Evolutionary conservation across 2,797 vertebrate species (phyloP).

Genomic region (Enteromius afrohamiltoni): DNA sequence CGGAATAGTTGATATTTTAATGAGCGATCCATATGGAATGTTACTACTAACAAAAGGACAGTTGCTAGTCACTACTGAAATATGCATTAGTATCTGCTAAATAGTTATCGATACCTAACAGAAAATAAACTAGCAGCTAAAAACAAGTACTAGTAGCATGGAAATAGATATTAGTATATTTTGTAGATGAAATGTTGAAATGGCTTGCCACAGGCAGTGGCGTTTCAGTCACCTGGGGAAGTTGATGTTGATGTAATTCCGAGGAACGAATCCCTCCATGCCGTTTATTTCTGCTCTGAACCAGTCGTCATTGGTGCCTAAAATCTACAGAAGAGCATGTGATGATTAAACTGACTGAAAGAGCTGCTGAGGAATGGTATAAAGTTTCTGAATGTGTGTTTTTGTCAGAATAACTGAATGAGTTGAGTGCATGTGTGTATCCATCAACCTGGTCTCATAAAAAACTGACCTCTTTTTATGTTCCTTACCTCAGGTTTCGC

Average conservation of each 20-base stretch:
- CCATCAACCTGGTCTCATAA: too few species aligned
- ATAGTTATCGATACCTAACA: not conserved
- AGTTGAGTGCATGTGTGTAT: not conserved
- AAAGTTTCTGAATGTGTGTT: not conserved
- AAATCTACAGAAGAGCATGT: slow-evolving; percentile 70
- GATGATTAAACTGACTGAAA: not conserved
- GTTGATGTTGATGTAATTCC: slow-evolving; percentile 84
- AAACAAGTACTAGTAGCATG: not conserved
- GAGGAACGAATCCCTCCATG: slow-evolving; percentile 83
- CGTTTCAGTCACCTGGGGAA: slow-evolving; percentile 76
- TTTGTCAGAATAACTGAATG: not conserved
- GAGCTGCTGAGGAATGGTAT: not conserved
- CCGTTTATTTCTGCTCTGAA: slow-evolving; percentile 83
- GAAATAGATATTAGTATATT: not conserved
- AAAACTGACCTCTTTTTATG: too few species aligned
- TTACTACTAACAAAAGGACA: too few species aligned
- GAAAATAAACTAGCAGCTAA: not conserved
- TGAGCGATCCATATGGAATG: too few species aligned
- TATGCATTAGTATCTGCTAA: not conserved
- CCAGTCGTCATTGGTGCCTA: slow-evolving; percentile 87
- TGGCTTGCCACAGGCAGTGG: not conserved
- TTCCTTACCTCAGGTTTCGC: too few species aligned
- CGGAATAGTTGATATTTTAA: too few species aligned
- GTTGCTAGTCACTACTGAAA: not conserved
- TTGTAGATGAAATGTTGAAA: not conserved